Percentiles rank a stretch among this genome's conserved stretches.
Evolutionary conservation across 2,888 invertebrate species (phyloP).

Genomic region (Lasioglossum zephyrum): DNA sequence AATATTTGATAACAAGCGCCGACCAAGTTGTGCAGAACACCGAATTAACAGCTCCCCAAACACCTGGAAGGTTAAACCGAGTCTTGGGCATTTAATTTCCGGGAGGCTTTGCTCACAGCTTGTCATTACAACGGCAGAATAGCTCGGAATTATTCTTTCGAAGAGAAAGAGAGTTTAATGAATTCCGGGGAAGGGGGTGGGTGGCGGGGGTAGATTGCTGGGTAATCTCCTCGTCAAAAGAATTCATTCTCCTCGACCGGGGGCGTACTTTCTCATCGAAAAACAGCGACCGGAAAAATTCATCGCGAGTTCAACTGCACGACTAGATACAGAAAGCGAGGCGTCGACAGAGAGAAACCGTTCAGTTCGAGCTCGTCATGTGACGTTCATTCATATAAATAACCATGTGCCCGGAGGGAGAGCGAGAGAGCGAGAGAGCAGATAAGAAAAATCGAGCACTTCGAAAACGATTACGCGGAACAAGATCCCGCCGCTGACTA

Average conservation of each 20-base stretch:
- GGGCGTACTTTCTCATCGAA: not conserved
- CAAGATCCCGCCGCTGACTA: conserved; percentile 41
- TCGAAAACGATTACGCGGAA: conserved; percentile 51
- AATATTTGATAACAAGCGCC: not conserved
- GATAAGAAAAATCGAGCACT: conserved; percentile 51
- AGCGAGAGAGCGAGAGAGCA: not conserved
- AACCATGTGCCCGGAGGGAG: conserved; percentile 18
- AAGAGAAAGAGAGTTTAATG: not conserved
- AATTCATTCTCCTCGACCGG: not conserved
- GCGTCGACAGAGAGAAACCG: not conserved
- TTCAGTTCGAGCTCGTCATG: conserved; percentile 16
- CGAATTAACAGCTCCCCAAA: not conserved
- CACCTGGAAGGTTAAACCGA: not conserved
- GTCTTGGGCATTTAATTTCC: not conserved
- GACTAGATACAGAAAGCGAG: not conserved
- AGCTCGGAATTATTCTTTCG: not conserved
- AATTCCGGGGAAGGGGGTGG: not conserved
- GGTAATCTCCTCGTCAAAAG: not conserved
- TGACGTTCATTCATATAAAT: conserved; percentile 55
- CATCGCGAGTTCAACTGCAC: not conserved
- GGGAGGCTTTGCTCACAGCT: not conserved
- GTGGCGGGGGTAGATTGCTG: not conserved
- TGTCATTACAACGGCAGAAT: not conserved
- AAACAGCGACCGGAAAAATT: not conserved
- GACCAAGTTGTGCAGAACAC: not conserved